phyloP scores from a whole-genome alignment of 2,113 vertebrate species.

The Origma solitaria region DNA sequence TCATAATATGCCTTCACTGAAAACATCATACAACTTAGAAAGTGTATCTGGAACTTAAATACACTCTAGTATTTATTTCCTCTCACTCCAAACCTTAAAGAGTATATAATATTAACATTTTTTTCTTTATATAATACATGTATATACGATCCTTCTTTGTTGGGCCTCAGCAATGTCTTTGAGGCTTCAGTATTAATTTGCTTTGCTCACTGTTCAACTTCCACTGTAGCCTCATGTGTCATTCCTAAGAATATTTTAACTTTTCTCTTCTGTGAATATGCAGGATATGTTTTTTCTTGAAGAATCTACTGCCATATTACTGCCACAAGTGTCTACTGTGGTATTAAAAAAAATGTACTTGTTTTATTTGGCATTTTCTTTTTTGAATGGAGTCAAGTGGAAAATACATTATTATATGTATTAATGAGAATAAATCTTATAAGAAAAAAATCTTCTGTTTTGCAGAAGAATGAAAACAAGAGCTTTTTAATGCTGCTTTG shows the following conservation, averaged over 20 bases:
- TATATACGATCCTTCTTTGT: not conserved
- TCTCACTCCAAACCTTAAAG: not conserved
- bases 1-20: not conserved
- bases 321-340: not conserved
- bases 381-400: not conserved
- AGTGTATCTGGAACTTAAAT: not conserved
- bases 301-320: not conserved
- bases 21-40: not conserved
- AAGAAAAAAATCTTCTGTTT: not conserved
- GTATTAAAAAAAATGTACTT: not conserved
- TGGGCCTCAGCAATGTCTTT: not conserved
- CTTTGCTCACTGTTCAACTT: not conserved
- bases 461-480: not conserved
- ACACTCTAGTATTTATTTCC: not conserved
- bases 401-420: not conserved
- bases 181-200: not conserved
- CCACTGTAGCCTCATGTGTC: not conserved
- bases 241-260: not conserved
- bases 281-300: not conserved
- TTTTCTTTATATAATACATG: not conserved
- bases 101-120: fast-evolving
- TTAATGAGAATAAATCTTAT: not conserved
- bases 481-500: not conserved
- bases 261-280: not conserved
- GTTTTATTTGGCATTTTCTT: not conserved